These are phyloP conservation scores for Hepsetus odoe DNA, from an alignment of 2,113 vertebrate genomes.

Conservation along the genomic window DNA sequence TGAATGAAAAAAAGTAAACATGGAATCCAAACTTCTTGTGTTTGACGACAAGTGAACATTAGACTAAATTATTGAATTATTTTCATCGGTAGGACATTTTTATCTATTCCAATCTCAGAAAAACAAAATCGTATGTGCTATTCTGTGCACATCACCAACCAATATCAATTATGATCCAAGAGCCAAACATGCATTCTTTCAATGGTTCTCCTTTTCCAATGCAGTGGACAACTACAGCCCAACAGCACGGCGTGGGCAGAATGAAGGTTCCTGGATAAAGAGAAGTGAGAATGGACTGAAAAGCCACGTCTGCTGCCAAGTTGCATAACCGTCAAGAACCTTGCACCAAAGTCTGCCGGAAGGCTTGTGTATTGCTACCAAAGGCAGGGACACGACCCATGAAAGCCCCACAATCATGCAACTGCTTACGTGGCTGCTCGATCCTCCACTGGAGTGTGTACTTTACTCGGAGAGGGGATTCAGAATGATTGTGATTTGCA, in stretches of 20 bases:
- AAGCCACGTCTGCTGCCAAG: no score
- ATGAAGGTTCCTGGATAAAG: neutral
- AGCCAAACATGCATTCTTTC: neutral
- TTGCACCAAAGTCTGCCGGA: conserved; percentile 2
- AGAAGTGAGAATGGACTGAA: neutral
- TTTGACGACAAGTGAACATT: neutral
- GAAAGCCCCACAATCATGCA: neutral
- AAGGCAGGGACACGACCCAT: neutral
- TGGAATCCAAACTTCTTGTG: no score
- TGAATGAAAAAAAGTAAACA: no score
- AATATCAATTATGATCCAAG: no score
- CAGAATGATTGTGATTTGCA: conserved; percentile 44
- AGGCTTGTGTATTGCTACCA: conserved; percentile 23
- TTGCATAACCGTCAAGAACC: conserved; percentile 18
- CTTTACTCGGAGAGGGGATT: neutral
- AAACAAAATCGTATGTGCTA: no score
- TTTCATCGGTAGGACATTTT: no score
- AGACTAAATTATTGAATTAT: neutral
- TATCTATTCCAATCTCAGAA: no score
- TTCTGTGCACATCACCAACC: neutral
- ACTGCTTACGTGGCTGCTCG: neutral
- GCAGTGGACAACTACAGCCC: no score
- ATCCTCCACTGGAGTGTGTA: conserved; percentile 21
- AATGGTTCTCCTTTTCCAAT: neutral
- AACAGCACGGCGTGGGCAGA: neutral